phyloP scores from a whole-genome alignment of 2,113 vertebrate species.

The Lepus europaeus region DNA sequence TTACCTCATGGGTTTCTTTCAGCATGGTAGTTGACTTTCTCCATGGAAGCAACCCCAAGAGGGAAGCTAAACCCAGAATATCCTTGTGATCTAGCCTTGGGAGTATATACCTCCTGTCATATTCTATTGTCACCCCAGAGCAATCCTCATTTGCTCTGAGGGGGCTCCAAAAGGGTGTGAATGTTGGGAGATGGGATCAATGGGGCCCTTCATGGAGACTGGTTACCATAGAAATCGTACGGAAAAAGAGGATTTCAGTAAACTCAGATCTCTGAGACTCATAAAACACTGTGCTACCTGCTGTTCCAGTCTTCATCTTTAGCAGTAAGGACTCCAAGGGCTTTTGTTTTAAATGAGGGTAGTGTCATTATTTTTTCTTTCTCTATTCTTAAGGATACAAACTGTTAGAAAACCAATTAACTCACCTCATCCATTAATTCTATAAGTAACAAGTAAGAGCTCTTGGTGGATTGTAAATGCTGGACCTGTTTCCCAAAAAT shows the following conservation, averaged over 20 bases:
- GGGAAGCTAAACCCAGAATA: background rate
- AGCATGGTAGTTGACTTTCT: background rate
- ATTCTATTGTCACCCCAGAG: background rate
- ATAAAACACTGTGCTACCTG: background rate
- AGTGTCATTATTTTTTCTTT: background rate
- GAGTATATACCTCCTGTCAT: background rate
- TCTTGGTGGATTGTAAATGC: slow-evolving; percentile 43
- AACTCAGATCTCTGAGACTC: background rate
- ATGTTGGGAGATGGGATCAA: background rate
- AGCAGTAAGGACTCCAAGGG: background rate
- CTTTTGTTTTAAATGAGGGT: background rate
- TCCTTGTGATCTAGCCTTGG: background rate
- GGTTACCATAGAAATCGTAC: background rate
- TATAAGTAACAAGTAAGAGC: background rate
- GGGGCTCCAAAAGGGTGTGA: background rate
- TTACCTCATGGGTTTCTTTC: background rate
- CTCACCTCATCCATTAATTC: background rate
- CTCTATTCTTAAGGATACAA: background rate
- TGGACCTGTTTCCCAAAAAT: background rate
- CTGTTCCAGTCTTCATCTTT: background rate
- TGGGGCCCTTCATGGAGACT: background rate
- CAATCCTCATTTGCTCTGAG: background rate
- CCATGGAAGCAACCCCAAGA: background rate
- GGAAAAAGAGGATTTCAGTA: background rate
- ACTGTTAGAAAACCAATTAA: background rate